A percentile compares a stretch with the other conserved stretches of the same genome.
Evolutionary conservation across 2,113 vertebrate species (phyloP).

Genomic region (Anguilla japonica): DNA sequence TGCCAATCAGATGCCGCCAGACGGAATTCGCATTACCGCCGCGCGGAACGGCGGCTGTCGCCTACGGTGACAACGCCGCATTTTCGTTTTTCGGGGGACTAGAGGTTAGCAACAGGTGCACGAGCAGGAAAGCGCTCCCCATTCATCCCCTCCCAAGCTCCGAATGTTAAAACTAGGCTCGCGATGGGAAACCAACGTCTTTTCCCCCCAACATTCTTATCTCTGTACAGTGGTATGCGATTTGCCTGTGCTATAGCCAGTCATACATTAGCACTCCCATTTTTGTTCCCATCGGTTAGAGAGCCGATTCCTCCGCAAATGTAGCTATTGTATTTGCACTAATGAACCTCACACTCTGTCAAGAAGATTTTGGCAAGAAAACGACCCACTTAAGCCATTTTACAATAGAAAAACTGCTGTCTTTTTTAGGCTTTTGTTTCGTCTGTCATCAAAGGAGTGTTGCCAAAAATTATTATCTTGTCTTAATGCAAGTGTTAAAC

Average conservation of each 20-base stretch:
- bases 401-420: no score
- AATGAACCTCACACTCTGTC: background rate
- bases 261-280: no score
- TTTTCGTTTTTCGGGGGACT: background rate
- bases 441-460: no score
- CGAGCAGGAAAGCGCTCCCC: background rate
- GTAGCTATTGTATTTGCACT: background rate
- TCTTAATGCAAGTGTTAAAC: background rate
- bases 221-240: no score
- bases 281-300: background rate
- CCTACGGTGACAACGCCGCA: background rate
- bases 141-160: background rate
- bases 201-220: no score
- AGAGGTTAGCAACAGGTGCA: conserved; percentile 2
- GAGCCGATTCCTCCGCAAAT: background rate
- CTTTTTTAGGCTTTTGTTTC: no score
- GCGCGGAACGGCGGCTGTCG: background rate
- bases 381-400: no score
- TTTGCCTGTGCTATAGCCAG: no score
- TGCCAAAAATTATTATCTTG: no score
- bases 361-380: no score
- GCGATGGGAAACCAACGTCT: background rate
- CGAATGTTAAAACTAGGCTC: background rate
- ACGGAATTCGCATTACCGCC: background rate
- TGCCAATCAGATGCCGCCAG: background rate